Evolutionary conservation across 2,113 vertebrate species (phyloP).

Genomic region (Todiramphus saurophagus): DNA sequence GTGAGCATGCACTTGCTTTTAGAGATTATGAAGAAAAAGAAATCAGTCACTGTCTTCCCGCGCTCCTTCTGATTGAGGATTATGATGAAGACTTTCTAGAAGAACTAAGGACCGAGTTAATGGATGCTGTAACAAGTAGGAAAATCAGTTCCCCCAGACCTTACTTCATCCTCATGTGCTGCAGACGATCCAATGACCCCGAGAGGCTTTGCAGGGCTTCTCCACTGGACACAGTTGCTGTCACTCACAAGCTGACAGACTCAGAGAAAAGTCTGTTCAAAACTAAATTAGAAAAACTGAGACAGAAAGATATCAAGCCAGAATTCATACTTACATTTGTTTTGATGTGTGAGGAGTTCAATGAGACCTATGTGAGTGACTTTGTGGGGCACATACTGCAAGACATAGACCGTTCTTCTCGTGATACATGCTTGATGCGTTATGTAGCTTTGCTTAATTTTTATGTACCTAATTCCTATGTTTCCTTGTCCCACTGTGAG

Average conservation of each 20-base stretch:
- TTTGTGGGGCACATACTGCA: conserved; percentile 76
- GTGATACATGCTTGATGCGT: conserved; percentile 70
- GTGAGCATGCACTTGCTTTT: conserved; percentile 75
- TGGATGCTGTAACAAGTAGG: conserved; percentile 64
- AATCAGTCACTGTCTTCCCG: conserved; percentile 70
- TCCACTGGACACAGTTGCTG: conserved; percentile 75
- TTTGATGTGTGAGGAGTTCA: conserved; percentile 82
- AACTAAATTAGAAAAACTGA: conserved; percentile 71
- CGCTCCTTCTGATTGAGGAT: conserved; percentile 82
- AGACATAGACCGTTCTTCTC: conserved; percentile 65
- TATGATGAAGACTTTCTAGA: conserved; percentile 79
- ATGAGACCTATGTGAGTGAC: conserved; percentile 49
- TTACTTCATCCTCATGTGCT: conserved; percentile 82
- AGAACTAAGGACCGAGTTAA: conserved; percentile 72
- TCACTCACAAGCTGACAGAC: conserved; percentile 81
- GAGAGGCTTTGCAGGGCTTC: conserved; percentile 72
- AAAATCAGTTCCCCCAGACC: conserved; percentile 58
- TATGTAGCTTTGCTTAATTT: conserved; percentile 83
- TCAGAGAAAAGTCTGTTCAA: conserved; percentile 76
- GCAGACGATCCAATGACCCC: conserved; percentile 76
- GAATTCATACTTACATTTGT: conserved; percentile 83
- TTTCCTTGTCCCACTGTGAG: conserved; percentile 85
- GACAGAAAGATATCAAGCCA: conserved; percentile 41
- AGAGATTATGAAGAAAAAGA: conserved; percentile 81
- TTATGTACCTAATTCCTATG: conserved; percentile 81